phyloP scores from a whole-genome alignment of 2,113 vertebrate species.

The Melospiza melodia region DNA sequence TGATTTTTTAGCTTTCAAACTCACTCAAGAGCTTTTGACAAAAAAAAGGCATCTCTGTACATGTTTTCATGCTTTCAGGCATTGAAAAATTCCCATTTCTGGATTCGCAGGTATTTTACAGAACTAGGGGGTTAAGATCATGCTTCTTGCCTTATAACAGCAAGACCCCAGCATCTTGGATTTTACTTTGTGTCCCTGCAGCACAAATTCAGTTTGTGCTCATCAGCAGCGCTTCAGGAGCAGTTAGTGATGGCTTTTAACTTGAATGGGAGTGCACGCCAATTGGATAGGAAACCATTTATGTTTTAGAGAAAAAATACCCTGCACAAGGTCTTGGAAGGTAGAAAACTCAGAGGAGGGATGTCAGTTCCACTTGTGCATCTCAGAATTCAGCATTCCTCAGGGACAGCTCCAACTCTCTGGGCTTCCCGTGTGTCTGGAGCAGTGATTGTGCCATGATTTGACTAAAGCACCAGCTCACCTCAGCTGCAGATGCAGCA shows the following conservation, averaged over 20 bases:
- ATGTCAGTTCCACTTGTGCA: background rate
- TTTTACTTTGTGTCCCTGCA: background rate
- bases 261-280: background rate
- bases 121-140: background rate
- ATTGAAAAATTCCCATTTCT: background rate
- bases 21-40: background rate
- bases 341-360: background rate
- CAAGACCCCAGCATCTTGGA: background rate
- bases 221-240: background rate
- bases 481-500: background rate
- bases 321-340: background rate
- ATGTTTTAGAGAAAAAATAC: background rate
- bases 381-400: background rate
- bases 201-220: background rate
- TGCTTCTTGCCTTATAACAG: background rate
- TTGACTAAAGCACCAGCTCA: background rate
- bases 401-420: background rate
- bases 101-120: background rate
- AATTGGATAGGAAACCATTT: background rate
- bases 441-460: background rate
- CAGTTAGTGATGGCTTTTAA: background rate
- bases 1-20: background rate
- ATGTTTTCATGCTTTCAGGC: background rate
- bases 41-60: background rate
- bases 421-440: background rate